phyloP scores from a whole-genome alignment of 2,797 vertebrate genomes.

The Bradypodion pumilum region DNA sequence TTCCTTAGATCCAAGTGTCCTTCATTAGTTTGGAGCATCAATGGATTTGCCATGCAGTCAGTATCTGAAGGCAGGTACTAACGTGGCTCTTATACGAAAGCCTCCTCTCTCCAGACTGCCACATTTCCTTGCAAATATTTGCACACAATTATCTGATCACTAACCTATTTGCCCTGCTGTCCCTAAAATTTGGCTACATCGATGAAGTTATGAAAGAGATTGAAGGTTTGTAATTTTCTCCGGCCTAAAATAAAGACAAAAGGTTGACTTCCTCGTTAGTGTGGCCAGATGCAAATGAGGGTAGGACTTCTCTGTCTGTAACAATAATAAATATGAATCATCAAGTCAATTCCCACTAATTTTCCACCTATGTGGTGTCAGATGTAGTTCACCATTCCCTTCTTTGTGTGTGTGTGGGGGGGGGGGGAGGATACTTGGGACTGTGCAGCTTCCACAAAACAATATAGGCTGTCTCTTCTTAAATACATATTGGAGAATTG shows the following conservation, averaged over 20 bases:
- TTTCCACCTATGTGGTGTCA: too few relatives aligned
- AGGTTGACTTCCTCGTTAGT: slow-evolving; percentile 13
- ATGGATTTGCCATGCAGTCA: not conserved
- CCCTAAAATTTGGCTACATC: not conserved
- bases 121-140: not conserved
- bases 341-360: too few relatives aligned
- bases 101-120: not conserved
- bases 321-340: slow-evolving; percentile 9
- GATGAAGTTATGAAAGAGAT: not conserved
- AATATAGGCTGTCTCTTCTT: too few relatives aligned
- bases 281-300: not conserved
- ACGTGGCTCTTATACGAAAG: not conserved
- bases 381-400: too few relatives aligned
- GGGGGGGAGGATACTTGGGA: too few relatives aligned
- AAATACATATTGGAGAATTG: too few relatives aligned
- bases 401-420: too few relatives aligned
- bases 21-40: not conserved
- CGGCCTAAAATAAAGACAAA: not conserved
- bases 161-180: not conserved
- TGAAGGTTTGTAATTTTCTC: not conserved
- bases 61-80: not conserved
- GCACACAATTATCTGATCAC: not conserved
- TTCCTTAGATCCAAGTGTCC: not conserved
- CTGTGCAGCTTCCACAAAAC: too few relatives aligned
- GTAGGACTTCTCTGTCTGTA: too few relatives aligned